A percentile compares a stretch with the other conserved stretches of the same genome.
Conservation (phyloP, 1,140 invertebrate genomes). For the Melanaphis sacchari region DNA sequence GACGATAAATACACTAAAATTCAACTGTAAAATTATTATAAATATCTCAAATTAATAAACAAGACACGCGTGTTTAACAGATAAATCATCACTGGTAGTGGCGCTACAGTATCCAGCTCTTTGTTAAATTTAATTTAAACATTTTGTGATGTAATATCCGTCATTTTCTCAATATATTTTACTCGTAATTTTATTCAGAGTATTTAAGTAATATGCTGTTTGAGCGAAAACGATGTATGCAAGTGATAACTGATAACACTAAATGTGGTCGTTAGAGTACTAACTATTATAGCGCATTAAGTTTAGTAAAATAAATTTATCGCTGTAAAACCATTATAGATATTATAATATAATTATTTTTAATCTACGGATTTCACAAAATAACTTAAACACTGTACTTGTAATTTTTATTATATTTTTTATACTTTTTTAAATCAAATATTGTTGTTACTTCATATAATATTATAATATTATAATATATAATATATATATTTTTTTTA, state of each 20-base stretch:
- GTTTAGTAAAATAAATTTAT: neutral
- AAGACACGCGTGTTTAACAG: neutral
- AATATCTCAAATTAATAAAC: neutral
- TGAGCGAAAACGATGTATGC: neutral
- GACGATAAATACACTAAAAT: neutral
- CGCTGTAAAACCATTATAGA: neutral
- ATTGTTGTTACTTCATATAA: neutral
- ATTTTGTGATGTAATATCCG: neutral
- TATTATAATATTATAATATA: too few species aligned
- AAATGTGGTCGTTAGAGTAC: neutral
- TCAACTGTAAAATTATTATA: neutral
- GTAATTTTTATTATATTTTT: too few species aligned
- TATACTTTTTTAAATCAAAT: neutral
- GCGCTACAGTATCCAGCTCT: neutral
- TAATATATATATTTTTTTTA: too few species aligned
- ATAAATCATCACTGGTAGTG: neutral
- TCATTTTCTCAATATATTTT: neutral
- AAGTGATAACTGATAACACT: neutral
- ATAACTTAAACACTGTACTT: neutral
- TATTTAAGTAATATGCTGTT: neutral
- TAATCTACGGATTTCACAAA: neutral
- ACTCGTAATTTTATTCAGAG: neutral
- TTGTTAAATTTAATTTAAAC: slow-evolving; percentile 10
- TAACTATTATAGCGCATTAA: neutral
- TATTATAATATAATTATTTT: neutral